Percentiles rank a stretch among this genome's conserved stretches.
These are phyloP conservation scores for Nothoprocta perdicaria DNA, from an alignment of 2,113 vertebrate species.

Conservation along the genomic window DNA sequence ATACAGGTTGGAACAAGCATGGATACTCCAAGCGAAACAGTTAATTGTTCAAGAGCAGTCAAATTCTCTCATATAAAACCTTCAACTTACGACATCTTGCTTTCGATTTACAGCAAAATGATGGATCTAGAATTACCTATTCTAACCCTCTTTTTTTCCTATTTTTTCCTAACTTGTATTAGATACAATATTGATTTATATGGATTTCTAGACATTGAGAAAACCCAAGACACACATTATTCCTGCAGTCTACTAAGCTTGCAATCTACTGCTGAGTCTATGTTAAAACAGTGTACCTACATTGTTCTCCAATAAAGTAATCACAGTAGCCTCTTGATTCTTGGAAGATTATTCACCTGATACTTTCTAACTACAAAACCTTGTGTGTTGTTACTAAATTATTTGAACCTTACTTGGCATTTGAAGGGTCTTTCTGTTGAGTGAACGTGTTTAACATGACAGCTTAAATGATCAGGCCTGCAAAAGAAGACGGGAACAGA, in stretches of 20 bases:
- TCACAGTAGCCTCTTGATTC: background rate
- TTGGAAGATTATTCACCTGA: slow-evolving; percentile 22
- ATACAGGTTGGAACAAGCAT: slow-evolving; percentile 55
- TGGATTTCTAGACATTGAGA: background rate
- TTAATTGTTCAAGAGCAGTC: slow-evolving; percentile 39
- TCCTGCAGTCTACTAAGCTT: background rate
- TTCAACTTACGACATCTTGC: slow-evolving; percentile 6
- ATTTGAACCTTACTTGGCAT: slow-evolving; percentile 96
- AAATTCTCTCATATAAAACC: slow-evolving; percentile 23
- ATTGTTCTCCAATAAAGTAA: background rate
- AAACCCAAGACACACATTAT: background rate
- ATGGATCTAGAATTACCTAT: background rate
- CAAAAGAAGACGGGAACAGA: slow-evolving; percentile 72
- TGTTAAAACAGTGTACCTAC: background rate
- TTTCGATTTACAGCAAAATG: slow-evolving; percentile 41
- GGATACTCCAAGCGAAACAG: slow-evolving; percentile 55
- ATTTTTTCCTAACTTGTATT: background rate
- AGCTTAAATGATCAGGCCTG: slow-evolving; percentile 99
- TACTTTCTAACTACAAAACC: background rate
- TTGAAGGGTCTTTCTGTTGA: slow-evolving; percentile 99
- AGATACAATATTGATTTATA: background rate
- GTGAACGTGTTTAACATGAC: slow-evolving; percentile 99
- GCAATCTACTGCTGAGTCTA: background rate
- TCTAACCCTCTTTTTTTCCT: slow-evolving; percentile 1
- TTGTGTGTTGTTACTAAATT: slow-evolving; percentile 63